A percentile compares a stretch with the other conserved stretches of the same genome.
phyloP scores from a whole-genome alignment of 2,113 vertebrate species.

The Hiodon tergisus region DNA sequence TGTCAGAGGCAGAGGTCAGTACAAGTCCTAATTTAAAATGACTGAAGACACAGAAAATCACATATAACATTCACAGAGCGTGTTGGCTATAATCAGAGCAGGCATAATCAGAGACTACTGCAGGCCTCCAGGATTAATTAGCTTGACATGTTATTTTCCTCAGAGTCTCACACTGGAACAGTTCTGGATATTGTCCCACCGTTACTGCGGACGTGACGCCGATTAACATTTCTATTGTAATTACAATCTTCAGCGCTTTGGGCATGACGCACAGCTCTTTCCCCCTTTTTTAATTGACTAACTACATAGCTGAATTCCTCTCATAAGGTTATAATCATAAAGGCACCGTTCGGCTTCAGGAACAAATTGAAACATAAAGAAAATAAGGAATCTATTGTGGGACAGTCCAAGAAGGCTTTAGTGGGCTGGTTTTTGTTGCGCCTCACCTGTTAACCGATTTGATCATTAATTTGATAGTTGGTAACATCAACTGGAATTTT shows the following conservation, averaged over 20 bases:
- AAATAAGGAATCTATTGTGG: no score
- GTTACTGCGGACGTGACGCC: background rate
- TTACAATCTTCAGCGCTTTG: background rate
- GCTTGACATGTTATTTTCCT: background rate
- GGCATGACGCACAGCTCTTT: no score
- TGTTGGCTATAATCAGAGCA: background rate
- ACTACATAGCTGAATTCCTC: no score
- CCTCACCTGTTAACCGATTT: no score
- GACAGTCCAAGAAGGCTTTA: no score
- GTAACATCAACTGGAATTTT: no score
- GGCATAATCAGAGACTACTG: background rate
- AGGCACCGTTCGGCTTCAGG: no score
- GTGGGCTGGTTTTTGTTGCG: no score
- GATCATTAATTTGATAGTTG: no score
- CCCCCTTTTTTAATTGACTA: no score
- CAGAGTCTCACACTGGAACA: background rate
- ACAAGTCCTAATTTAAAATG: background rate
- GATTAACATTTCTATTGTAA: conserved; percentile 4
- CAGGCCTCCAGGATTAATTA: conserved; percentile 15
- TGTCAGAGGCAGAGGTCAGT: conserved; percentile 2
- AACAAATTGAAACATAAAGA: no score
- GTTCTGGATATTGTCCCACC: background rate
- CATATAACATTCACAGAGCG: conserved; percentile 3
- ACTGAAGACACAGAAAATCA: background rate
- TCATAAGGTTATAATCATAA: no score